These are phyloP conservation scores for Psettodes erumei DNA, from an alignment of 2,113 vertebrate genomes.

Conservation along the genomic window DNA sequence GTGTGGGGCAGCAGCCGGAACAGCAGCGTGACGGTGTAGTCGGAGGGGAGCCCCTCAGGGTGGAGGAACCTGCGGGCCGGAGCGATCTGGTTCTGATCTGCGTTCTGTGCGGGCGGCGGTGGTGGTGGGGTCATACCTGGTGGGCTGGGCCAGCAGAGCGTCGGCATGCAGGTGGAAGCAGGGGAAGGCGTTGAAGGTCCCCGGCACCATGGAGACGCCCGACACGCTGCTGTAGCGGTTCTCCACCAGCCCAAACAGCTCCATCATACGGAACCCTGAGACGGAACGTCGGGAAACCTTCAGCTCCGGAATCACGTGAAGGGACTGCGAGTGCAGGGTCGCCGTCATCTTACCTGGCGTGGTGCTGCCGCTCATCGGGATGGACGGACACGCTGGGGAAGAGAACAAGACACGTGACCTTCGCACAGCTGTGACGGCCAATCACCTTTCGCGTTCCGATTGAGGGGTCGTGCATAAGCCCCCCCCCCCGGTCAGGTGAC, in stretches of 20 bases:
- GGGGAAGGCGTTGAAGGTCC: conserved; percentile 94
- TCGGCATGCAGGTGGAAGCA: conserved; percentile 91
- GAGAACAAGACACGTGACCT: neutral
- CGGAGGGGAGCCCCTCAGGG: conserved; percentile 94
- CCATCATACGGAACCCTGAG: conserved; percentile 98
- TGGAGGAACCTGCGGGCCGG: conserved; percentile 86
- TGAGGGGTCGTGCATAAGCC: too few relatives aligned
- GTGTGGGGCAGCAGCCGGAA: conserved; percentile 94
- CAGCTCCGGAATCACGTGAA: too few relatives aligned
- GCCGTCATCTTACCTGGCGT: conserved; percentile 87
- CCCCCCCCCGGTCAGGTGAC: conserved; percentile 62
- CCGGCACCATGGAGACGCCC: conserved; percentile 95
- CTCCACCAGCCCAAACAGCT: conserved; percentile 94
- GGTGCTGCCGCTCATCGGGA: conserved; percentile 89
- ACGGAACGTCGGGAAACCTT: neutral
- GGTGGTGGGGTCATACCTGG: too few relatives aligned
- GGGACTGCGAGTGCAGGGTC: too few relatives aligned
- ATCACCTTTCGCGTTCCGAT: too few relatives aligned
- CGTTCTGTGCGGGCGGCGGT: too few relatives aligned
- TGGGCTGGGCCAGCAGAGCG: conserved; percentile 92
- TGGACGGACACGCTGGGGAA: conserved; percentile 88
- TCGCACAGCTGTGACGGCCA: neutral
- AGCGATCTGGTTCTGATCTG: too few relatives aligned
- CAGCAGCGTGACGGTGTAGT: conserved; percentile 94
- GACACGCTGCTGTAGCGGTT: conserved; percentile 88